phyloP scores from a whole-genome alignment of 23 tunicate species.

The Ciona savignyi region DNA sequence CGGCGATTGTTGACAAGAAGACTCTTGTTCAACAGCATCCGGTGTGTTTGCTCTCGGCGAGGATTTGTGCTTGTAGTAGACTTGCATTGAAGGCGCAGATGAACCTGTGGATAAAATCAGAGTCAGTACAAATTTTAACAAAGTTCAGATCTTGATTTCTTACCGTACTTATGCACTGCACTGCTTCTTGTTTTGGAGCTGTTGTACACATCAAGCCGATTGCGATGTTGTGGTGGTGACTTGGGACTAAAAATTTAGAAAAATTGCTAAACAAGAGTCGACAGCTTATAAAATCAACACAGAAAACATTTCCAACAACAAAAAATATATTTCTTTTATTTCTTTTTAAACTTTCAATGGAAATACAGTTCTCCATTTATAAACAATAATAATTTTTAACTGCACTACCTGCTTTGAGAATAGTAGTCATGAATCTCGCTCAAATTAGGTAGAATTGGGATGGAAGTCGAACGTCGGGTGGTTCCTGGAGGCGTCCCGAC shows the following conservation, averaged over 20 bases:
- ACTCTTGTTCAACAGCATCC: background rate
- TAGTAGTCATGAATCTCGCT: no score
- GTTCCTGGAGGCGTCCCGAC: conserved; percentile 75
- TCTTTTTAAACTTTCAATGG: background rate
- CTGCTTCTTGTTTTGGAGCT: background rate
- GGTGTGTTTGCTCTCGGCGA: background rate
- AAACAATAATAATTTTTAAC: no score
- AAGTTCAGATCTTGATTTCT: background rate
- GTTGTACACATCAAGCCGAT: background rate
- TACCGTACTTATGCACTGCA: background rate
- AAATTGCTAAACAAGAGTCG: background rate
- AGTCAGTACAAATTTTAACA: no score
- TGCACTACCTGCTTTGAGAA: no score
- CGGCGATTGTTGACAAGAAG: background rate
- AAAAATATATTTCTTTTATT: no score
- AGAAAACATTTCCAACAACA: no score
- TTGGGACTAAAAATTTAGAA: background rate
- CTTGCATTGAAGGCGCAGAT: background rate
- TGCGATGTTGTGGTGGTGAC: conserved; percentile 3
- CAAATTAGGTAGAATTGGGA: conserved; percentile 20
- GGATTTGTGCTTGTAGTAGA: background rate
- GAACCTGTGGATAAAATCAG: conserved; percentile 5
- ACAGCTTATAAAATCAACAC: no score
- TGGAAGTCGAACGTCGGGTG: conserved; percentile 5
- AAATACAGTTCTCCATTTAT: no score